Base-by-base conservation (phyloP, 1,140 invertebrate species). In the Eufriesea mexicana region DNA sequence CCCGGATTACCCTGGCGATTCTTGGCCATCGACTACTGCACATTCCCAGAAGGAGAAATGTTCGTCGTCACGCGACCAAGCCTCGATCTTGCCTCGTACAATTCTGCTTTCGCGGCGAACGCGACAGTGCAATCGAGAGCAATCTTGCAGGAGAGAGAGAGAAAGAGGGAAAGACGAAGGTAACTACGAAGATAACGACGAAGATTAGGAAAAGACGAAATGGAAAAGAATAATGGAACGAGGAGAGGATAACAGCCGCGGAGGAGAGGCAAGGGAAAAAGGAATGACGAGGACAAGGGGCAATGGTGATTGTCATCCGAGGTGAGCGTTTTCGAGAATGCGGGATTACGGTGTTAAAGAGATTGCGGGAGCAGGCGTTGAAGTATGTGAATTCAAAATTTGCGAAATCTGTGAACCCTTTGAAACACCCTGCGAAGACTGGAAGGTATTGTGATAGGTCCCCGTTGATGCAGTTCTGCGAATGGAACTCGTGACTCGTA, bases 121-220 rank as follows among this genome's bases (percentile, higher is more conserved):
- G 25, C 67, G 67, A 51, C n/a, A 25, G 5, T 47, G 47, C 67
- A 28, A 70, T 70, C 67, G 67, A 70, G 47, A 70, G 47, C 47
- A 51, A 54, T 70, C 67, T 70, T 12, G 28, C 47, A 35, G 14
- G 8, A 9, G 59, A 6, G 59, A 61, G 6, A 1, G 0, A 5
- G 59, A n/a, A n/a, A 61, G n/a, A 61, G 12, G 9, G 25, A 9
- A 6, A 18, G 12, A 18, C 25, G 9, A 47, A 7, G n/a, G 23
- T 42, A 47, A 74, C 25, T 6, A n/a, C 6, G 6, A 8, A 16
- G 55, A 54, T 76, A 23, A 42, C 42, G 23, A 51, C 10, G 59
- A 75, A 49, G 59, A 49, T 64, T 35, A 14, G 25, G 5, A 1
- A 25, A 64, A 14, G 8, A 20, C 9, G 16, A 35, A 55, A 75